Percentiles rank a stretch among this genome's conserved stretches.
These are phyloP conservation scores for Crossaster papposus DNA, from an alignment of 53 echinoderm and acorn worm species.

Conservation along the genomic window DNA sequence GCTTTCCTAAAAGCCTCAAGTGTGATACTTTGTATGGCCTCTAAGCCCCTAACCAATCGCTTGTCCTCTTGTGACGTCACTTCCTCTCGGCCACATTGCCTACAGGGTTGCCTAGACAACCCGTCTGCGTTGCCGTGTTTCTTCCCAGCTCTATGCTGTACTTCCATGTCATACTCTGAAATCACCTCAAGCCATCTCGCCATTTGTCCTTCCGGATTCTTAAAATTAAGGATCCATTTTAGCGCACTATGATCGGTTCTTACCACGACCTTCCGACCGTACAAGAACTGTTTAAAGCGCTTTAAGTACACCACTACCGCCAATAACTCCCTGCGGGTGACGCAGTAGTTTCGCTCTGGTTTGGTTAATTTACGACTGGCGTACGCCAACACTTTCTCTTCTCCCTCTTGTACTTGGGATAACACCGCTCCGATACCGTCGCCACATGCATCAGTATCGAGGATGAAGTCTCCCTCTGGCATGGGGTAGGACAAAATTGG, in stretches of 20 bases:
- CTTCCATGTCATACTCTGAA: conserved; percentile 34
- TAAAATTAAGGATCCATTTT: conserved; percentile 19
- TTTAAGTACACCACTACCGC: conserved; percentile 19
- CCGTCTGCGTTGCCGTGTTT: conserved; percentile 53
- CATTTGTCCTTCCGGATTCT: no score
- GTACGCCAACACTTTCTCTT: conserved; percentile 53
- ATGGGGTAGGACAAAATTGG: conserved; percentile 50
- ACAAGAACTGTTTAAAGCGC: conserved; percentile 55
- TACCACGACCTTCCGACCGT: conserved; percentile 17
- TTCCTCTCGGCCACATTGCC: conserved; percentile 12
- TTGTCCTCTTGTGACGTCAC: neutral
- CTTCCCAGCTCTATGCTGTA: conserved; percentile 33
- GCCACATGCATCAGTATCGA: conserved; percentile 49
- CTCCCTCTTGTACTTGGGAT: conserved; percentile 8
- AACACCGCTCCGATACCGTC: conserved; percentile 37
- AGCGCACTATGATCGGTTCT: conserved; percentile 40
- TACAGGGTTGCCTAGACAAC: conserved; percentile 43
- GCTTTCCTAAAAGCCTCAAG: neutral
- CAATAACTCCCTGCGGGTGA: conserved; percentile 41
- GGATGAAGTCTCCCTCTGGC: conserved; percentile 22
- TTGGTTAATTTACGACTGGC: conserved; percentile 21
- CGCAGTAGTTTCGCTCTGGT: conserved; percentile 52
- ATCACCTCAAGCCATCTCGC: conserved; percentile 44
- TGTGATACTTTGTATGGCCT: neutral
- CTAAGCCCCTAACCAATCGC: neutral